phyloP scores from a whole-genome alignment of 2,888 invertebrate genomes.

The Amphimallon solstitiale region DNA sequence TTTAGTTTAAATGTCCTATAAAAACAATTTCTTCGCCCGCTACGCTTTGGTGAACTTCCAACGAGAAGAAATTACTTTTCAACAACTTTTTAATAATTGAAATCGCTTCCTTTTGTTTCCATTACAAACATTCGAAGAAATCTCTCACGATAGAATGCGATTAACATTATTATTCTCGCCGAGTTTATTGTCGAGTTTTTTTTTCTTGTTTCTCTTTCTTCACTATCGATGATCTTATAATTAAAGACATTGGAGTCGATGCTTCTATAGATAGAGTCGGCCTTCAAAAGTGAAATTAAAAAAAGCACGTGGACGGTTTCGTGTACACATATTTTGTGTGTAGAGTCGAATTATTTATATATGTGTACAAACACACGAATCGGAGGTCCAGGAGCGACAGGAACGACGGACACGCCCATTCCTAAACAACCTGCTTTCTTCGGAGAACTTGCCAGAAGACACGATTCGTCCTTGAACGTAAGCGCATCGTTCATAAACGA shows the following conservation, averaged over 20 bases:
- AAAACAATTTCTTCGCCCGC: too few species aligned
- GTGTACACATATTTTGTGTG: background rate
- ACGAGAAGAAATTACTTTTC: too few species aligned
- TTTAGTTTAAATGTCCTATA: too few species aligned
- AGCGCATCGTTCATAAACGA: too few species aligned
- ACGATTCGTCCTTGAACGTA: conserved; percentile 12
- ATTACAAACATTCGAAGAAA: too few species aligned
- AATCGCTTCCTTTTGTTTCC: too few species aligned
- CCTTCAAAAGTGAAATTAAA: conserved; percentile 33
- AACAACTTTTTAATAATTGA: too few species aligned
- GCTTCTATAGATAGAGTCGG: conserved; percentile 1
- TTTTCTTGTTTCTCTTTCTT: conserved; percentile 5
- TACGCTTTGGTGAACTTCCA: too few species aligned
- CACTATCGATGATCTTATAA: conserved; percentile 18
- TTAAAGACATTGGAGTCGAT: conserved; percentile 1
- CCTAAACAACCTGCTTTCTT: conserved; percentile 30
- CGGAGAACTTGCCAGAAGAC: conserved; percentile 24
- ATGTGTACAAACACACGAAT: background rate
- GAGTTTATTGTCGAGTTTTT: background rate
- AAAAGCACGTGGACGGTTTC: conserved; percentile 23
- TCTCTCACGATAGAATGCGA: too few species aligned
- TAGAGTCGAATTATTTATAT: conserved; percentile 1
- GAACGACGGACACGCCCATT: conserved; percentile 10
- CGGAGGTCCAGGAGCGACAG: conserved; percentile 21
- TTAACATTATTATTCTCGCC: too few species aligned